Base-by-base conservation (phyloP, 1,140 invertebrate species). In the Trachelipus rathkii region DNA sequence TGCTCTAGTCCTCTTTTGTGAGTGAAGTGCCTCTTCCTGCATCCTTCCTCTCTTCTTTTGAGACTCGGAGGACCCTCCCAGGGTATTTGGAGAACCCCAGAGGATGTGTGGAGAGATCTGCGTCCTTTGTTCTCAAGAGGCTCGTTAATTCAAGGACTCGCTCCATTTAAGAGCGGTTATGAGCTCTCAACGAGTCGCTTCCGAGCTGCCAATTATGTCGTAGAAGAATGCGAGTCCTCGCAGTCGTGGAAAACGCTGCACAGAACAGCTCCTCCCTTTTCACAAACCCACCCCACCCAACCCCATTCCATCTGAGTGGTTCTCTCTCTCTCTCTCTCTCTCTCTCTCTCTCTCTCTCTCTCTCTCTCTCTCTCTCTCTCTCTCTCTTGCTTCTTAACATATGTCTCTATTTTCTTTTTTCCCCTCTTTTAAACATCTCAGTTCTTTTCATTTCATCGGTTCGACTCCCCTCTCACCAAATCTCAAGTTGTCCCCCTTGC, bases 101-200 rank as follows among this genome's bases (percentile, higher is more conserved):
- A 60, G 50, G 50, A 60, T 19, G 50, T 19, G 11, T 60, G 11
- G 50, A 60, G 50, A 60, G 11, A 19, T 60, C 50, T 60, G 50
- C 50, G 50, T 19, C 50, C 50, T 60, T 60, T 60, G 50, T 60
- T 60, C 50, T 13, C 11, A 19, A 60, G 50, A 15, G 50, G 50
- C 33, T 60, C 50, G 50, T 60, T 60, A 60, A 60, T 60, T 60
- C 50, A 60, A 60, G 50, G 19, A 60, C 50, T 60, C 50, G 50
- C 19, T 60, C 11, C 11, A 60, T 60, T 33, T 33, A 33, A 19
- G 50, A 60, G 50, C 19, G 50, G 50, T 60, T 60, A 60, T 60
- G 50, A 60, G 50, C 50, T 60, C 50, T 60, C 50, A 60, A 60
- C 11, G 50, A 60, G 11, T 60, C 50, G 50, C 19, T 60, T 60